These are phyloP conservation scores for Xyliphius kryptos DNA, from an alignment of 2,113 vertebrate species.

Conservation along the genomic window DNA sequence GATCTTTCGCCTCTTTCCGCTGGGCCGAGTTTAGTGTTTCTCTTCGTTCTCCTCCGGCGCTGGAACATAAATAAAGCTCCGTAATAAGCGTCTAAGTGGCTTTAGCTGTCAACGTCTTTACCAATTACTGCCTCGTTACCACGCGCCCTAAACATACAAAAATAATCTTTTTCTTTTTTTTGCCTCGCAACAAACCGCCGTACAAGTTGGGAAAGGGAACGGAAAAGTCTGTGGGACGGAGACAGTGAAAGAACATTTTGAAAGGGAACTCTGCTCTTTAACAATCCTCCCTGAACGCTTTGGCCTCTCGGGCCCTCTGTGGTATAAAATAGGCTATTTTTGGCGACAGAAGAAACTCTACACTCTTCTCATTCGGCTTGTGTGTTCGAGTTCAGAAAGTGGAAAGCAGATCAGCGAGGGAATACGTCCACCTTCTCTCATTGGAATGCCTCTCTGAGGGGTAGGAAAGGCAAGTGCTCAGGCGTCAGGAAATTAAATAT, in stretches of 20 bases:
- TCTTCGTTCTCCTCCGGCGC: constrained; percentile 60
- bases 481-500: constrained; percentile 96
- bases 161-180: constrained; percentile 53
- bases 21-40: constrained; percentile 60
- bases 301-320: constrained; percentile 13
- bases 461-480: constrained; percentile 76
- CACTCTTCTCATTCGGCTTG: constrained; percentile 13
- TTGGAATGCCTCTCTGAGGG: constrained; percentile 46
- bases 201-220: no score
- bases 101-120: constrained; percentile 74
- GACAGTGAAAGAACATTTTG: no score
- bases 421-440: constrained; percentile 34
- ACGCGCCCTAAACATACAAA: constrained; percentile 49
- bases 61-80: constrained; percentile 71
- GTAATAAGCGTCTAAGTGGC: constrained; percentile 67
- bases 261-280: no score
- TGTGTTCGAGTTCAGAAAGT: constrained; percentile 29
- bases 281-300: no score
- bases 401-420: constrained; percentile 34
- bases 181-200: constrained; percentile 49
- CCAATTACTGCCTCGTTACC: constrained; percentile 65
- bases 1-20: constrained; percentile 45
- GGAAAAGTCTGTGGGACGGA: no score
- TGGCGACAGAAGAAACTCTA: constrained; percentile 18
- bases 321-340: constrained; percentile 20